Conservation (phyloP, 92 coral and sea anemone genomes). For the Siderastrea siderea region DNA sequence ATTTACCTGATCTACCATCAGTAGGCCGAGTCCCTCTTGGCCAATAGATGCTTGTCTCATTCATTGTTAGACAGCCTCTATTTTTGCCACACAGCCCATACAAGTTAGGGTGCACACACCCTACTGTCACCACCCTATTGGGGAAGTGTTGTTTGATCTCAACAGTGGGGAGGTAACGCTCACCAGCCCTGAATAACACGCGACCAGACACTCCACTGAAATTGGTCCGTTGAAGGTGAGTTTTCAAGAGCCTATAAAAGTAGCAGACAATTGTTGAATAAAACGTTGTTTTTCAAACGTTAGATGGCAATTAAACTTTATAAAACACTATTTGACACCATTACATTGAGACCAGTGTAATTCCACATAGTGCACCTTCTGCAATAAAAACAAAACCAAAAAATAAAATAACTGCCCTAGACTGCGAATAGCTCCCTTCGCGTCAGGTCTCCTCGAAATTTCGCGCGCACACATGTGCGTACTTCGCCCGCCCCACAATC, state of each 20-base stretch:
- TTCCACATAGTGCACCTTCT: too few relatives aligned
- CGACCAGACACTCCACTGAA: slow-evolving; percentile 88
- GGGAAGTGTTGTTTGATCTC: slow-evolving; percentile 75
- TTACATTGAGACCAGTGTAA: too few relatives aligned
- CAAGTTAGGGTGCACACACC: slow-evolving; percentile 73
- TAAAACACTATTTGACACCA: too few relatives aligned
- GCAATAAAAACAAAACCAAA: too few relatives aligned
- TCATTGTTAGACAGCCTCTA: slow-evolving; percentile 70
- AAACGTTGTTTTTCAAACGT: background rate
- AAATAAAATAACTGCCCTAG: too few relatives aligned
- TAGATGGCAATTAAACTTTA: too few relatives aligned
- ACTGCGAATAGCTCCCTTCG: too few relatives aligned
- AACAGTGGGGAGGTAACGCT: slow-evolving; percentile 79
- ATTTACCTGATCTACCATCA: slow-evolving; percentile 82
- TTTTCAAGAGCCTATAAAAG: slow-evolving; percentile 66
- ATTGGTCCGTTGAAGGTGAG: slow-evolving; percentile 71
- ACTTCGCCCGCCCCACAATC: too few relatives aligned
- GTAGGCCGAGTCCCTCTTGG: slow-evolving; percentile 69
- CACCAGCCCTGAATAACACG: slow-evolving; percentile 79
- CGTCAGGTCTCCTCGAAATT: too few relatives aligned
- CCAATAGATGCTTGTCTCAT: slow-evolving; percentile 76
- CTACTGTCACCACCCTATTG: slow-evolving; percentile 62
- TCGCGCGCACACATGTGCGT: too few relatives aligned
- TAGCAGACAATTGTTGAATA: background rate
- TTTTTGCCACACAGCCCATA: slow-evolving; percentile 43